Percentiles rank a stretch among this genome's conserved stretches.
Conservation (phyloP, 2,797 vertebrate species). For the Bryconaethiops microstoma region DNA sequence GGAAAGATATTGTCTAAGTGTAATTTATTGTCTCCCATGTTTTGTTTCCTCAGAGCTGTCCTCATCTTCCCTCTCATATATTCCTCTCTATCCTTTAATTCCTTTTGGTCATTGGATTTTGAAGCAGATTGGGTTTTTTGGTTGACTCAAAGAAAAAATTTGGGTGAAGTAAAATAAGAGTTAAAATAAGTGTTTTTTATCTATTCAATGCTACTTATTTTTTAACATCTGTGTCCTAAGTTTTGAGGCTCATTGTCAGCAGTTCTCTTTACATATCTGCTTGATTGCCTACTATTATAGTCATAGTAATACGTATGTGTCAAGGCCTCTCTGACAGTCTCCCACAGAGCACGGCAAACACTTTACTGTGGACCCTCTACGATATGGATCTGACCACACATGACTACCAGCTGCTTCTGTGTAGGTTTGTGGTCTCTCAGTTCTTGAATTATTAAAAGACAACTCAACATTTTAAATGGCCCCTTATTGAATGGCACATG, state of each 20-base stretch:
- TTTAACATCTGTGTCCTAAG: neutral
- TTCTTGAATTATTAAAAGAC: slow-evolving; percentile 55
- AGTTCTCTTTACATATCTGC: neutral
- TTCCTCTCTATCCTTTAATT: no score
- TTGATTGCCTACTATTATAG: neutral
- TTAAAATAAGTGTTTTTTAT: no score
- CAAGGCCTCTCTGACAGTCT: neutral
- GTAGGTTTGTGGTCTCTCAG: slow-evolving; percentile 31
- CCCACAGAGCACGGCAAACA: neutral
- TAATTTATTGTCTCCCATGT: no score
- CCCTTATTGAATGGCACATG: slow-evolving; percentile 44
- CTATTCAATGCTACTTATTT: no score
- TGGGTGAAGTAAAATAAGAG: no score
- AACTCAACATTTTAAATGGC: slow-evolving; percentile 52
- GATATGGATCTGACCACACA: neutral
- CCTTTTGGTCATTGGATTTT: no score
- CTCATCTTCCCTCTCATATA: no score
- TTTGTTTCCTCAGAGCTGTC: no score
- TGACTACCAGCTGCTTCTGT: slow-evolving; percentile 18
- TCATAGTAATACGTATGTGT: neutral
- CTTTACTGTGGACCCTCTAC: neutral
- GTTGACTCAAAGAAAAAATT: no score
- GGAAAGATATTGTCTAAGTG: no score
- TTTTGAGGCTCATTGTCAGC: slow-evolving; percentile 24
- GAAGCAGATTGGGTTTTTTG: no score